Percentiles rank a stretch among this genome's conserved stretches.
These are phyloP conservation scores for Lasioglossum morio DNA, from an alignment of 2,888 invertebrate species.

Conservation along the genomic window DNA sequence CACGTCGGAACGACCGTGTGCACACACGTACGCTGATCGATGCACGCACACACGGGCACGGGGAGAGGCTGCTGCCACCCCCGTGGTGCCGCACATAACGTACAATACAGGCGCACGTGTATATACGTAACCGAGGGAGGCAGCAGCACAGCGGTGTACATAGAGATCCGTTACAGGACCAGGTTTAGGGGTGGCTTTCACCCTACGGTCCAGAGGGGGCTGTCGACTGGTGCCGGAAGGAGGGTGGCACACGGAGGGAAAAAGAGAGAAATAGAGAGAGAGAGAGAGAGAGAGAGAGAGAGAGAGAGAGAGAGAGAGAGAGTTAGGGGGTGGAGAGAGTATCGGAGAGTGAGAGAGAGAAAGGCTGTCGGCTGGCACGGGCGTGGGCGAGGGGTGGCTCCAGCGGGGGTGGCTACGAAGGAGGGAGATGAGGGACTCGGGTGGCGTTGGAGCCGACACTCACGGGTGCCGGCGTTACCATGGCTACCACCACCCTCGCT, in stretches of 20 bases:
- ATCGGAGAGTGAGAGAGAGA: constrained; percentile 41
- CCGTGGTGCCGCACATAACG: constrained; percentile 36
- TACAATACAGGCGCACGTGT: constrained; percentile 31
- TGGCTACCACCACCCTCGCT: constrained; percentile 80
- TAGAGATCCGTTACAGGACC: constrained; percentile 75
- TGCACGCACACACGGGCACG: constrained; percentile 13
- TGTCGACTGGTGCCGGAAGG: constrained; percentile 59
- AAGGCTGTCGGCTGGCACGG: constrained; percentile 58
- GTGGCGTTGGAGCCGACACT: constrained; percentile 87
- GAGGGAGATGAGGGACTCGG: constrained; percentile 82
- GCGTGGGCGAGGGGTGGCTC: constrained; percentile 53
- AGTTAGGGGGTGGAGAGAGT: constrained; percentile 32
- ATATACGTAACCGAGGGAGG: constrained; percentile 24
- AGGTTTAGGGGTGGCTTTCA: constrained; percentile 77
- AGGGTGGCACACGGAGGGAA: constrained; percentile 1
- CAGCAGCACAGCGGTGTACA: constrained; percentile 36
- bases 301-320: constrained; percentile 49
- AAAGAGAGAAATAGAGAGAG: constrained; percentile 50
- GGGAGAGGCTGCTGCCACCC: neutral
- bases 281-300: constrained; percentile 39
- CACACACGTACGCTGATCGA: constrained; percentile 40
- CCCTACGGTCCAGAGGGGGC: constrained; percentile 67
- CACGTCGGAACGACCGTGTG: neutral
- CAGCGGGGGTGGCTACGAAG: constrained; percentile 60
- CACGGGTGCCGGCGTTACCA: constrained; percentile 85